phyloP scores from a whole-genome alignment of 2,113 vertebrate genomes.

The Platanista minor region DNA sequence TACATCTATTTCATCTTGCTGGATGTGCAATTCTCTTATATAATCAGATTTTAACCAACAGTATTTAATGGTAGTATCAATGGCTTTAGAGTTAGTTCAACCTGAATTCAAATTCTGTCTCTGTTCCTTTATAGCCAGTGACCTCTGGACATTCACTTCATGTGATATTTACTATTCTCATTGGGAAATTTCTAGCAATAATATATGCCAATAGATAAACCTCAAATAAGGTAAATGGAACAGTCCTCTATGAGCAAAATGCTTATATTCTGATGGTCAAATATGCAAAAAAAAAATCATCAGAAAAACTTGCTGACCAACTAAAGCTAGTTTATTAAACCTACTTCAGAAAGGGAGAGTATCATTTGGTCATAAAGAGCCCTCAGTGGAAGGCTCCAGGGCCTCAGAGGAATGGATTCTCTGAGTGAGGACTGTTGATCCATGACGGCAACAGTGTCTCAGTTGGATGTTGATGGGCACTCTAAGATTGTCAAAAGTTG shows the following conservation, averaged over 20 bases:
- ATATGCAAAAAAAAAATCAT: neutral
- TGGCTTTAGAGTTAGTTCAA: neutral
- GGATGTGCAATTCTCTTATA: neutral
- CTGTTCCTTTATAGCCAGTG: neutral
- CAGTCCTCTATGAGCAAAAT: neutral
- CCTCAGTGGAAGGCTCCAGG: neutral
- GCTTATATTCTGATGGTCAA: too few relatives aligned
- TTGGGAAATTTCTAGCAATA: neutral
- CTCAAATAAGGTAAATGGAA: neutral
- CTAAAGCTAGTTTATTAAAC: neutral
- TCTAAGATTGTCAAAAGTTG: neutral
- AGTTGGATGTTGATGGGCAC: neutral
- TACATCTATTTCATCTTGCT: neutral
- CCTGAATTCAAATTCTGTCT: neutral
- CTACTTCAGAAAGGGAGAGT: neutral
- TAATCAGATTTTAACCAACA: neutral
- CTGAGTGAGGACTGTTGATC: neutral
- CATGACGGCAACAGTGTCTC: neutral
- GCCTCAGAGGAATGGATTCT: neutral
- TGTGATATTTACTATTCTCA: neutral
- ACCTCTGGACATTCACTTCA: neutral
- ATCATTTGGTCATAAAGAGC: neutral
- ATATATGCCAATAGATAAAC: neutral
- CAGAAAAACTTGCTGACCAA: neutral
- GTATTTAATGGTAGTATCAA: neutral